Evolutionary conservation across 2,797 vertebrate genomes (phyloP), one percentile per base, ranked within the genome.

Genomic region (Clarias pachynema): DNA sequence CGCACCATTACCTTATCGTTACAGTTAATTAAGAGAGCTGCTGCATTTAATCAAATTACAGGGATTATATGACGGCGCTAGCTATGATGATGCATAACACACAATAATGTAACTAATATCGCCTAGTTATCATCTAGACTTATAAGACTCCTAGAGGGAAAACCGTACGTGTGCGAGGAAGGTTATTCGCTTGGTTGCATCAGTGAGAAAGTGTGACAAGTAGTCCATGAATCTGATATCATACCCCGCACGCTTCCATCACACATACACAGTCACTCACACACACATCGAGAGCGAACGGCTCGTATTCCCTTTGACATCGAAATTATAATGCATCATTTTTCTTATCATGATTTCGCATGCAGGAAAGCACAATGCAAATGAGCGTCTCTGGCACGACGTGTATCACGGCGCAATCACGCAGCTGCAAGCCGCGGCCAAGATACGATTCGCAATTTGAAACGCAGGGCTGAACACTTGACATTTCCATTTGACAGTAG

Each of bases 1-100:
- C 56, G 82, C 78, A 62, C 73, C 82, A 86, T 88, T 88, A 87
- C 49, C 79, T 77, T 88, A 84, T 88, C 75, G 84, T 86, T 88
- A 86, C 66, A 22, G 62, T 75, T 88, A 88, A 90, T 90, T 86
- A 87, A 86, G 73, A 66, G 84, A 84, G 85, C 65, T 37, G 73
- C 75, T 84, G 69, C 65, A 22, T 79, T 74, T 86, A 81, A 88
- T 88, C 84, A 84, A 84, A 89, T 83, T 84, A 84, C 79, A 79
- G 74, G 74, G 86, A 82, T 88, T 84, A 85, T 87, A 60, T 80
- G 81, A 85, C 84, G 82, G 78, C 79, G 87, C 57, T 65, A 79
- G 87, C 57, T 65, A 79, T 85, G 85, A 83, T 87, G 82, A 74
- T 83, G 80, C 84, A 83, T 81, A 63, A 83, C 56, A 83, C 81